phyloP scores from a whole-genome alignment of 1,140 invertebrate genomes.

The Proctacanthus coquilletti region DNA sequence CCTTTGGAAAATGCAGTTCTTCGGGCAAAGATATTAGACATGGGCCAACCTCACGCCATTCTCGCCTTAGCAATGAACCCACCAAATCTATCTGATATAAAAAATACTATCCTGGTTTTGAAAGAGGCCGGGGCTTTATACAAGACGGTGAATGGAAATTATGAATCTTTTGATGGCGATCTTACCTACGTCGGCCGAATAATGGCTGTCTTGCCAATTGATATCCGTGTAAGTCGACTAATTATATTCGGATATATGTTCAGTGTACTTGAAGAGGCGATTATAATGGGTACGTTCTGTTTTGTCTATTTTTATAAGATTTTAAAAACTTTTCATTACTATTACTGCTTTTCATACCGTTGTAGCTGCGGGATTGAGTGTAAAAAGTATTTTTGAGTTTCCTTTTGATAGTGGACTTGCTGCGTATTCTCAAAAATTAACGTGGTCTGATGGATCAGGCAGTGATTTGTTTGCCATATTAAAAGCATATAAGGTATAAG shows the following conservation, averaged over 20 bases:
- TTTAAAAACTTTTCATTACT: constrained; percentile 1
- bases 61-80: constrained; percentile 75
- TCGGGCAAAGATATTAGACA: constrained; percentile 64
- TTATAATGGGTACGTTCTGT: constrained; percentile 65
- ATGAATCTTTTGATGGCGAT: constrained; percentile 61
- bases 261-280: constrained; percentile 64
- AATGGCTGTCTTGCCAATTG: constrained; percentile 68
- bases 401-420: constrained; percentile 29
- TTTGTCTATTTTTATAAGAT: constrained; percentile 3
- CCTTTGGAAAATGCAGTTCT: constrained; percentile 76
- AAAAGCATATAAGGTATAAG: constrained; percentile 63
- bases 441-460: constrained; percentile 63
- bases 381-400: constrained; percentile 57
- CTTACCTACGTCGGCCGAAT: constrained; percentile 74
- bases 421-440: constrained; percentile 60
- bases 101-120: constrained; percentile 60
- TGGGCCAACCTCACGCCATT: constrained; percentile 69
- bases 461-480: constrained; percentile 75
- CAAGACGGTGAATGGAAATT: constrained; percentile 35
- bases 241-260: constrained; percentile 80
- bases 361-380: constrained; percentile 59
- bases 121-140: constrained; percentile 73
- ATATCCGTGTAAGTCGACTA: constrained; percentile 67
- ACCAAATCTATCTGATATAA: constrained; percentile 68
- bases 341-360: too few relatives aligned